phyloP scores from a whole-genome alignment of 2,797 vertebrate genomes.

The Pipistrellus nathusii region DNA sequence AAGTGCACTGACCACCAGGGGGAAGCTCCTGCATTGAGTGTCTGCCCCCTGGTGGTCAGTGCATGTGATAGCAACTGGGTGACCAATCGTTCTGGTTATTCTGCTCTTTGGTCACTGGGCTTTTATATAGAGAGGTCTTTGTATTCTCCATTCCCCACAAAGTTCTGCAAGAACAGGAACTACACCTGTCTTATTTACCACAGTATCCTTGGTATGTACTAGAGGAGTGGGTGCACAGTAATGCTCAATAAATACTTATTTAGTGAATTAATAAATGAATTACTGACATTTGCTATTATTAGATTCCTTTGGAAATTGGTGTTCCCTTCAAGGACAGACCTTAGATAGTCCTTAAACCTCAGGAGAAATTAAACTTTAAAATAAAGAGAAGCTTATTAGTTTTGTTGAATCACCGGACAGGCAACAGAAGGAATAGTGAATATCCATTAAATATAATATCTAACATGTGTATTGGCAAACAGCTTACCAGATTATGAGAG shows the following conservation, averaged over 20 bases:
- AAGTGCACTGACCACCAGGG: too few relatives aligned
- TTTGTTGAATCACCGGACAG: neutral
- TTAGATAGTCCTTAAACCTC: neutral
- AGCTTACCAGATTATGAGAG: neutral
- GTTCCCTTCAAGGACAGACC: neutral
- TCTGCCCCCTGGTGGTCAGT: too few relatives aligned
- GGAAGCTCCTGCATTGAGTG: too few relatives aligned
- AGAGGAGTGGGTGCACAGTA: neutral
- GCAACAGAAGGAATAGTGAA: neutral
- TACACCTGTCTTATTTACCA: neutral
- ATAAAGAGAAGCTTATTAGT: neutral
- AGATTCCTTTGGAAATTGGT: neutral
- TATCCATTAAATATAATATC: neutral
- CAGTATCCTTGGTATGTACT: neutral
- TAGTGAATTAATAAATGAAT: neutral
- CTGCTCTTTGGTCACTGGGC: too few relatives aligned
- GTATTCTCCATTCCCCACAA: neutral
- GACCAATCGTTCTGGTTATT: too few relatives aligned
- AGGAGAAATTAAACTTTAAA: constrained; percentile 41
- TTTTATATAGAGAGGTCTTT: too few relatives aligned
- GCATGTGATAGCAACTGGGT: too few relatives aligned
- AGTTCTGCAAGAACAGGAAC: neutral
- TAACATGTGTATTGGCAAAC: neutral
- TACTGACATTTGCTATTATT: neutral
- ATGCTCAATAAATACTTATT: neutral